A percentile compares a stretch with the other conserved stretches of the same genome.
These are phyloP conservation scores for Antedon mediterranea DNA, from an alignment of 53 echinoderm and acorn worm species.

Conservation along the genomic window DNA sequence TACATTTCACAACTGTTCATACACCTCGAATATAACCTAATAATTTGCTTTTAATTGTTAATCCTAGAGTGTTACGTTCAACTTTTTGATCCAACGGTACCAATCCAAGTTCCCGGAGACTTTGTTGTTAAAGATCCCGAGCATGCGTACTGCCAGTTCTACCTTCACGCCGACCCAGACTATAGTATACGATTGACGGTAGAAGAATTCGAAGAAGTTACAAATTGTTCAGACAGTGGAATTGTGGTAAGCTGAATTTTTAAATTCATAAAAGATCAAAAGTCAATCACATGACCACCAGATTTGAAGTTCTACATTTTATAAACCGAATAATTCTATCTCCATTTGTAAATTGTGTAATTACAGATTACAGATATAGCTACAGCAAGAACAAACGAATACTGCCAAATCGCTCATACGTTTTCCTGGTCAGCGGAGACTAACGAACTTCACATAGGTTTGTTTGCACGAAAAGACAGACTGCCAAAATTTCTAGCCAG, in stretches of 20 bases:
- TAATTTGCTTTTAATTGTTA: too few species aligned
- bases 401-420: background rate
- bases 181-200: background rate
- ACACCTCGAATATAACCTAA: too few species aligned
- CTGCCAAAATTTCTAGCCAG: background rate
- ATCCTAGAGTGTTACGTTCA: background rate
- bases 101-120: background rate
- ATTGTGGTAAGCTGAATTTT: background rate
- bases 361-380: background rate
- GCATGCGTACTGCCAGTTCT: background rate
- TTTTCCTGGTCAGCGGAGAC: background rate
- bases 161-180: background rate
- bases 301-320: too few species aligned
- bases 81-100: background rate
- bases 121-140: background rate
- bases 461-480: background rate
- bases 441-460: background rate
- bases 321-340: too few species aligned
- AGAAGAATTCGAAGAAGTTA: background rate
- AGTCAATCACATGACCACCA: too few species aligned
- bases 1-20: too few species aligned
- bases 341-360: background rate
- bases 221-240: background rate
- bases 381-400: background rate
- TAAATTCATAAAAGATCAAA: too few species aligned